Evolutionary conservation across 2,888 invertebrate genomes (phyloP).

Genomic region (Perdita meconis): DNA sequence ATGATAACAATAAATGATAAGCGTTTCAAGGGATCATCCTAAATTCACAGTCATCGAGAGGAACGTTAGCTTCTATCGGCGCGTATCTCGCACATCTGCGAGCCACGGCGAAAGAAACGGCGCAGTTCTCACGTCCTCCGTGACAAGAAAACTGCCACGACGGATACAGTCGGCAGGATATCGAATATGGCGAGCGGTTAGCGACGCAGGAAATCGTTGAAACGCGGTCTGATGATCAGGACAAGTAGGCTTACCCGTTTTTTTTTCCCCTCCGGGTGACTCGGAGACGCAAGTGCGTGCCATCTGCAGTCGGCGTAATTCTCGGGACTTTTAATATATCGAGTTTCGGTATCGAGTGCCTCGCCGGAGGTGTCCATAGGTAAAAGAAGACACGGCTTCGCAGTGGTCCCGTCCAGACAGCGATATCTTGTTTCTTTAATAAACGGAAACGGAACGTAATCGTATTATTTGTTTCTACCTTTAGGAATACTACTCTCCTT

Average conservation of each 20-base stretch:
- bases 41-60: not conserved
- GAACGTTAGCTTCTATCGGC: not conserved
- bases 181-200: conserved; percentile 34
- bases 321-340: conserved; percentile 82
- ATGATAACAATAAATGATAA: too few species aligned
- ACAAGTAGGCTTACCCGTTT: conserved; percentile 76
- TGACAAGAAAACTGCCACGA: not conserved
- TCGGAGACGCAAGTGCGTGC: conserved; percentile 61
- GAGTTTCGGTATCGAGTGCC: conserved; percentile 83
- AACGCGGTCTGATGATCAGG: conserved; percentile 78
- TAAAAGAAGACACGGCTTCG: conserved; percentile 66
- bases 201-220: conserved; percentile 72
- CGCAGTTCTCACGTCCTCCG: conserved; percentile 13
- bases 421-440: conserved; percentile 84
- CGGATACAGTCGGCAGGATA: conserved; percentile 24
- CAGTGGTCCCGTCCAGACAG: conserved; percentile 70
- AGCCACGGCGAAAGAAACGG: not conserved
- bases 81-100: not conserved
- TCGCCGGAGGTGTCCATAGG: conserved; percentile 63
- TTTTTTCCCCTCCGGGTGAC: conserved; percentile 15
- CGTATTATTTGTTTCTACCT: conserved; percentile 84
- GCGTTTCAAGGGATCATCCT: not conserved
- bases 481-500: conserved; percentile 74
- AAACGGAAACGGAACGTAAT: conserved; percentile 84
- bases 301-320: conserved; percentile 77